Conservation (phyloP, 2,888 invertebrate species). For the Volucella inflata region DNA sequence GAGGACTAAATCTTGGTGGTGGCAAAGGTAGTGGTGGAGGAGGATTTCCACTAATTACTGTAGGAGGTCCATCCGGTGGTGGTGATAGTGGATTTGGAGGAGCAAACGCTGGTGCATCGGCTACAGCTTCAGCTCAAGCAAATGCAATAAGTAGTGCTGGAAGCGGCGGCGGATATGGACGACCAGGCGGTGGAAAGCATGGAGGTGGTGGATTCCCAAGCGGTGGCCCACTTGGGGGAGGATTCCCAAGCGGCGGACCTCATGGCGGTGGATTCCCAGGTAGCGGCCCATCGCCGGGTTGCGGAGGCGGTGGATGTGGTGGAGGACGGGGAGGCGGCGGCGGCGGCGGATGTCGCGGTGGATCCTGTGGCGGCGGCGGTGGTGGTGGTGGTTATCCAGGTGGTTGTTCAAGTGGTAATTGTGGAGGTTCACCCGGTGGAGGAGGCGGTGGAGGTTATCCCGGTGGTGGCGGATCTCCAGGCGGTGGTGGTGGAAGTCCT, state of each 20-base stretch:
- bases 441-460: slow-evolving; percentile 47
- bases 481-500: slow-evolving; percentile 28
- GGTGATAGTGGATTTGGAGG: slow-evolving; percentile 25
- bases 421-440: slow-evolving; percentile 40
- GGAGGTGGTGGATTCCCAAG: slow-evolving; percentile 57
- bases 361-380: slow-evolving; percentile 42
- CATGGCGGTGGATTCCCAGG: slow-evolving; percentile 46
- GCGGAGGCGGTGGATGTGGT: slow-evolving; percentile 55
- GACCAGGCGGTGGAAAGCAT: slow-evolving; percentile 52
- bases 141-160: slow-evolving; percentile 46
- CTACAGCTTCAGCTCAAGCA: slow-evolving; percentile 39
- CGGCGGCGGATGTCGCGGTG: slow-evolving; percentile 26
- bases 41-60: background rate
- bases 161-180: slow-evolving; percentile 11
- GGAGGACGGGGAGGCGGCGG: slow-evolving; percentile 38
- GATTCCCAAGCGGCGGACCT: slow-evolving; percentile 49
- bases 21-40: slow-evolving; percentile 11
- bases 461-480: slow-evolving; percentile 22
- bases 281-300: slow-evolving; percentile 46
- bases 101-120: slow-evolving; percentile 51
- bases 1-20: slow-evolving; percentile 23
- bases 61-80: slow-evolving; percentile 28
- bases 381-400: slow-evolving; percentile 23
- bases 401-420: slow-evolving; percentile 43
- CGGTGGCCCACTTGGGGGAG: slow-evolving; percentile 54